These are phyloP conservation scores for Aphidius gifuensis DNA, from an alignment of 1,140 invertebrate species.

Conservation along the genomic window DNA sequence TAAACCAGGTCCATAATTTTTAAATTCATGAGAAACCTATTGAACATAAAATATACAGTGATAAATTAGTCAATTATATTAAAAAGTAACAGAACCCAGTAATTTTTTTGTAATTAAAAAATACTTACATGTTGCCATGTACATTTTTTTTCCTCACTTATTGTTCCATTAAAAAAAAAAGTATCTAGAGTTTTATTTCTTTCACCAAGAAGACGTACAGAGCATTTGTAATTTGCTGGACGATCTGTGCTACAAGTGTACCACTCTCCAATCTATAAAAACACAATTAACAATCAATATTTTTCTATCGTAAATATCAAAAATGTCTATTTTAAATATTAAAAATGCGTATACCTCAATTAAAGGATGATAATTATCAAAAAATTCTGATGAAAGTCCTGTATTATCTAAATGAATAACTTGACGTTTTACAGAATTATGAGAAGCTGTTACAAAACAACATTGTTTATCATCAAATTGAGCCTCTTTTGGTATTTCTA, in stretches of 20 bases:
- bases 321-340: background rate
- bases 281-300: conserved; percentile 1
- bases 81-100: background rate
- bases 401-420: conserved; percentile 42
- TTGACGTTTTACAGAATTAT: conserved; percentile 45
- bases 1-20: conserved; percentile 42
- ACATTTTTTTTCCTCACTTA: conserved; percentile 40
- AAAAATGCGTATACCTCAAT: background rate
- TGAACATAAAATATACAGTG: conserved; percentile 33
- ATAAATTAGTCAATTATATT: conserved; percentile 28
- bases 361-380: conserved; percentile 45
- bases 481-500: conserved; percentile 39
- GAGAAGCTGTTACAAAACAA: conserved; percentile 52
- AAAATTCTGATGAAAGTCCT: conserved; percentile 41
- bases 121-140: conserved; percentile 40
- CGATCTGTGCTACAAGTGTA: conserved; percentile 46
- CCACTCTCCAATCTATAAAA: conserved; percentile 44
- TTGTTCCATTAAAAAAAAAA: conserved; percentile 29
- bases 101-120: background rate
- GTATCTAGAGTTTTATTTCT: conserved; percentile 26
- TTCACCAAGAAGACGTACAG: conserved; percentile 27
- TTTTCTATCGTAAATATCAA: background rate
- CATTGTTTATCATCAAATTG: conserved; percentile 35
- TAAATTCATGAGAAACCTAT: conserved; percentile 50
- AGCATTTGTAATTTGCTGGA: conserved; percentile 37